phyloP scores from a whole-genome alignment of 2,888 invertebrate species.

The Limenitis camilla region DNA sequence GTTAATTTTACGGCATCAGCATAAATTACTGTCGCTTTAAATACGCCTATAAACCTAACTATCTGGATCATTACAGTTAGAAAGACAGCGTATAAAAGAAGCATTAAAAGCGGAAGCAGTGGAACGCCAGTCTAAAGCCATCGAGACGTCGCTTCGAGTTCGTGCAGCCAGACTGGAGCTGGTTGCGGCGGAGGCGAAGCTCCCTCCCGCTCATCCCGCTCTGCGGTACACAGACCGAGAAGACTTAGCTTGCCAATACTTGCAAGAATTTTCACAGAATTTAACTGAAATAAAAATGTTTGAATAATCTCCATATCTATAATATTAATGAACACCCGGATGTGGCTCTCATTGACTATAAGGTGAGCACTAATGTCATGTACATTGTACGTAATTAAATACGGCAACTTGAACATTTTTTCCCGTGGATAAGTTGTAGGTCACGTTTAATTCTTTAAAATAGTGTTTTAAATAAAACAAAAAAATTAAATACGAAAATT shows the following conservation, averaged over 20 bases:
- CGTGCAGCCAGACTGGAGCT: slow-evolving; percentile 51
- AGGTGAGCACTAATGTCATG: no score
- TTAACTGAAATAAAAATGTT: neutral
- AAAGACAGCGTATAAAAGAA: slow-evolving; percentile 54
- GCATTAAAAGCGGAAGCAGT: slow-evolving; percentile 38
- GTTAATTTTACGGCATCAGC: neutral
- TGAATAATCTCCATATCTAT: neutral
- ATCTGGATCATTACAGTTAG: slow-evolving; percentile 40
- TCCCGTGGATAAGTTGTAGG: no score
- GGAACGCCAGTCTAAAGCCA: slow-evolving; percentile 34
- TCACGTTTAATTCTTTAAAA: neutral
- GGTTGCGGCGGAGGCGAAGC: slow-evolving; percentile 40
- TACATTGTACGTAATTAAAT: no score
- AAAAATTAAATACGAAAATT: slow-evolving; percentile 53
- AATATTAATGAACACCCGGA: no score
- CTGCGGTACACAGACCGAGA: slow-evolving; percentile 42
- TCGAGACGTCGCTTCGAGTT: slow-evolving; percentile 44
- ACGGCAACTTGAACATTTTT: no score
- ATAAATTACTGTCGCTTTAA: no score
- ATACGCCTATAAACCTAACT: neutral
- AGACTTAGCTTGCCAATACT: slow-evolving; percentile 38
- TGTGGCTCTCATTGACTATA: no score
- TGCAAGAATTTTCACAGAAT: slow-evolving; percentile 27
- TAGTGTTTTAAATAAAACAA: slow-evolving; percentile 24
- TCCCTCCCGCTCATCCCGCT: slow-evolving; percentile 46